Base-by-base conservation (phyloP, 2,113 vertebrate species). In the Thymallus thymallus region DNA sequence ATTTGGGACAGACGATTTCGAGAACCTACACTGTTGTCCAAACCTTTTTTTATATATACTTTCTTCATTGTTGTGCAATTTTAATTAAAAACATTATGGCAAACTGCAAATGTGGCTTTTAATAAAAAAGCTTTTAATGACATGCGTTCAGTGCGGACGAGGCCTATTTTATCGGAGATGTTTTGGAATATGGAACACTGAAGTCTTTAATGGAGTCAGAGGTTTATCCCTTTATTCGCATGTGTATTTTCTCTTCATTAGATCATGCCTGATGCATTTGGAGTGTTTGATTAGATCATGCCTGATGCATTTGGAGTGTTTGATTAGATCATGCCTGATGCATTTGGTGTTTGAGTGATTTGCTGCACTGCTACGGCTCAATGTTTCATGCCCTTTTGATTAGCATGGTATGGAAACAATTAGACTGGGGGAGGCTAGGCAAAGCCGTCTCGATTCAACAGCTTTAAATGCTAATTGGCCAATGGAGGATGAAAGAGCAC, bases 391-490 rank as follows among this genome's bases (percentile, higher is more conserved):
- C 80, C 73, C 87, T 91, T 92, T 91, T 91, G 87, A 93, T 91
- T 90, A 91, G 83, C 85, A 74, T 45, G 76, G 84, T 77, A 90
- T 88, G 88, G 90, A 87, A 91, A 91, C 86, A 88, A 90, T 92
- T 90, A 81, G 71, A 78, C 75, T 74, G 70, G 78, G 84, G 82
- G 76, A 58, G 74, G 80, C 82, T 79, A 65, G 13, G 24, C 24
- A 80, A 84, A 82, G 86, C 85, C 4, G 22, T 4, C 64, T 76
- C 81, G 80, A 86, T 90, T 90, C 88, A 86, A 85, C 85, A 87
- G 88, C 90, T 90, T 87, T 88, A 91, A 90, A 91, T 91, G 89
- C 83, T 90, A 91, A 92, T 94, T 90, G 90, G 78, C 79, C 87
- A 88, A 91, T 86, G 80, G 87, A 87, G 86, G 91, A 91, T 91